These are phyloP conservation scores for Sepiola atlantica DNA, from an alignment of 2,888 invertebrate genomes.

Conservation along the genomic window DNA sequence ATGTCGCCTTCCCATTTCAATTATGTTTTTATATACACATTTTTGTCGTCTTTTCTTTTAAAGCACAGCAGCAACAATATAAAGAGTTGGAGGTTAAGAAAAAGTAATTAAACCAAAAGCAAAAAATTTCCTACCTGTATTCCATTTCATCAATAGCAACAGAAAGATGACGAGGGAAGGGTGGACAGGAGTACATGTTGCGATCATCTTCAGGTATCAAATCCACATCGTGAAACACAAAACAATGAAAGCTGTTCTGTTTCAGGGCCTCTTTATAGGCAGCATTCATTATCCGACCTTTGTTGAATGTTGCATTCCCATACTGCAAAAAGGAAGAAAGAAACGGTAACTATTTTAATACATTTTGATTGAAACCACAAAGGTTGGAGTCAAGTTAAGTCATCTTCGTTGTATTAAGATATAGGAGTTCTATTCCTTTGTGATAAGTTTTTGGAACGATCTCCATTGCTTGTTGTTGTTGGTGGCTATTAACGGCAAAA, in stretches of 20 bases:
- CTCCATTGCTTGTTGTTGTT: too few relatives aligned
- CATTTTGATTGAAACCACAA: too few relatives aligned
- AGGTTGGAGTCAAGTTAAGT: too few relatives aligned
- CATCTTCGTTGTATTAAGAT: too few relatives aligned
- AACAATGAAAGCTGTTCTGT: slow-evolving; percentile 84
- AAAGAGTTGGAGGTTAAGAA: neutral
- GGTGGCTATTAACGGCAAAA: neutral
- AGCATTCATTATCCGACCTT: slow-evolving; percentile 97
- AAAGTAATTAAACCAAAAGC: neutral
- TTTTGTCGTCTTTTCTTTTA: too few relatives aligned
- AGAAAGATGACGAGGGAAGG: slow-evolving; percentile 93
- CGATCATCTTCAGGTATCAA: slow-evolving; percentile 93
- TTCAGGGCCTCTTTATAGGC: slow-evolving; percentile 93
- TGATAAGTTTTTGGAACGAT: too few relatives aligned
- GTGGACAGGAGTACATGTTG: slow-evolving; percentile 92
- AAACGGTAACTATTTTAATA: neutral
- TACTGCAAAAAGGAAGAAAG: slow-evolving; percentile 72
- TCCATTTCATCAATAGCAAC: slow-evolving; percentile 86
- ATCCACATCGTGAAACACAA: slow-evolving; percentile 97
- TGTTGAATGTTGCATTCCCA: slow-evolving; percentile 87
- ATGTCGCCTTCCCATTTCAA: too few relatives aligned
- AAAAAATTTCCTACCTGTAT: slow-evolving; percentile 64
- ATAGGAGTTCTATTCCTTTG: too few relatives aligned
- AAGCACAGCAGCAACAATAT: neutral
- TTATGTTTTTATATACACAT: too few relatives aligned